Percentiles rank a stretch among this genome's conserved stretches.
These are phyloP conservation scores for Camponotus floridanus DNA, from an alignment of 1,140 invertebrate species.

Conservation along the genomic window DNA sequence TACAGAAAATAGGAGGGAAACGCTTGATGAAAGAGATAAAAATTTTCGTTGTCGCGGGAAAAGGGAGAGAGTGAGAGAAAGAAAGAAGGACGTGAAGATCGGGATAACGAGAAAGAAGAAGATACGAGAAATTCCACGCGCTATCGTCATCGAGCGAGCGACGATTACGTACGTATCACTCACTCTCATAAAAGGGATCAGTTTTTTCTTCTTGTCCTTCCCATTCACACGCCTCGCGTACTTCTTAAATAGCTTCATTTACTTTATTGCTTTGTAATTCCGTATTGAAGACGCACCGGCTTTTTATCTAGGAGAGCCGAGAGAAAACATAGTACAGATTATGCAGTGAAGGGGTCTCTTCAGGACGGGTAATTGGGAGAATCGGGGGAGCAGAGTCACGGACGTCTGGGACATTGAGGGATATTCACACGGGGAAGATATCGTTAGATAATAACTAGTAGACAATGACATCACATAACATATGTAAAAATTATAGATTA, in stretches of 20 bases:
- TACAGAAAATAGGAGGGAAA: constrained; percentile 16
- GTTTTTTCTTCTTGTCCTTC: constrained; percentile 32
- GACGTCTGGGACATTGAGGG: constrained; percentile 18
- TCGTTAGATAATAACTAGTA: constrained; percentile 69
- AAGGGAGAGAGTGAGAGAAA: constrained; percentile 4
- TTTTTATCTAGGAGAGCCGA: constrained; percentile 71
- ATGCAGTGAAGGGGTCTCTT: constrained; percentile 36
- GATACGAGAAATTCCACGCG: constrained; percentile 51
- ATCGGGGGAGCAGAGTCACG: constrained; percentile 15
- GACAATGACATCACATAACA: constrained; percentile 74
- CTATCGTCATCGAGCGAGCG: constrained; percentile 19
- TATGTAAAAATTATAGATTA: constrained; percentile 75
- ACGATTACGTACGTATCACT: constrained; percentile 49
- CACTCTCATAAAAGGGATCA: constrained; percentile 52
- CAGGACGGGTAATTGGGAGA: constrained; percentile 53
- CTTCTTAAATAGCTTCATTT: constrained; percentile 77
- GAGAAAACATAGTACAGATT: constrained; percentile 77
- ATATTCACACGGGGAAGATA: constrained; percentile 58
- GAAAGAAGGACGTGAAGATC: constrained; percentile 2
- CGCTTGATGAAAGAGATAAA: constrained; percentile 54
- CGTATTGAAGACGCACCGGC: constrained; percentile 82
- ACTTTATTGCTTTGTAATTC: constrained; percentile 86
- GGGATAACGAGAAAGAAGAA: constrained; percentile 50
- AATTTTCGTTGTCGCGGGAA: constrained; percentile 29
- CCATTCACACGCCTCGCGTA: constrained; percentile 72